These are phyloP conservation scores for Poeciliopsis prolifica DNA, from an alignment of 2,113 vertebrate genomes.

Conservation along the genomic window DNA sequence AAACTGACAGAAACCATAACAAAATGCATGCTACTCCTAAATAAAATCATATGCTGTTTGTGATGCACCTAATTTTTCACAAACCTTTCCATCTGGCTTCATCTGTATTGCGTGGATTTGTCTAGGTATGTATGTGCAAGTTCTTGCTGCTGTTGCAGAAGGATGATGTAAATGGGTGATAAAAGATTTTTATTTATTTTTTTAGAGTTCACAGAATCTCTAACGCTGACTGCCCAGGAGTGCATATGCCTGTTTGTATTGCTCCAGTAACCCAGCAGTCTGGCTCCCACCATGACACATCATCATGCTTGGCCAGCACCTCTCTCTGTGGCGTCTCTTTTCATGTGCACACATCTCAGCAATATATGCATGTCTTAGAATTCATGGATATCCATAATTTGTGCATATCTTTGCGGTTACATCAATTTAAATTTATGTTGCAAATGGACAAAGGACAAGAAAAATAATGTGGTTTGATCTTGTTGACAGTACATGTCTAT, in stretches of 20 bases:
- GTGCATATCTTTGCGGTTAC: slow-evolving; percentile 1
- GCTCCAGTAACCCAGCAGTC: slow-evolving; percentile 46
- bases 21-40: too few relatives aligned
- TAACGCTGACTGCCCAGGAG: slow-evolving; percentile 9
- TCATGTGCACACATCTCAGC: slow-evolving; percentile 10
- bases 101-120: too few relatives aligned
- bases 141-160: slow-evolving; percentile 1
- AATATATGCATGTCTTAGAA: slow-evolving; percentile 12
- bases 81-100: too few relatives aligned
- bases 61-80: too few relatives aligned
- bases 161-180: not conserved
- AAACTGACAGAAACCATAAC: too few relatives aligned
- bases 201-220: slow-evolving; percentile 9
- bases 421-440: slow-evolving; percentile 1
- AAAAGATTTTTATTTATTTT: slow-evolving; percentile 6
- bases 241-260: slow-evolving; percentile 14
- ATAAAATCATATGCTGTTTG: too few relatives aligned
- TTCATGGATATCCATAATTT: slow-evolving; percentile 34
- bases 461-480: too few relatives aligned
- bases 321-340: not conserved
- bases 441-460: not conserved
- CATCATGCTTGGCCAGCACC: slow-evolving; percentile 20
- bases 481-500: not conserved
- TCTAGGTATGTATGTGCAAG: not conserved
- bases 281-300: slow-evolving; percentile 35